Evolutionary conservation across 2,888 invertebrate species (phyloP), one percentile per base, ranked within the genome.

Genomic region (Cabera pusaria): DNA sequence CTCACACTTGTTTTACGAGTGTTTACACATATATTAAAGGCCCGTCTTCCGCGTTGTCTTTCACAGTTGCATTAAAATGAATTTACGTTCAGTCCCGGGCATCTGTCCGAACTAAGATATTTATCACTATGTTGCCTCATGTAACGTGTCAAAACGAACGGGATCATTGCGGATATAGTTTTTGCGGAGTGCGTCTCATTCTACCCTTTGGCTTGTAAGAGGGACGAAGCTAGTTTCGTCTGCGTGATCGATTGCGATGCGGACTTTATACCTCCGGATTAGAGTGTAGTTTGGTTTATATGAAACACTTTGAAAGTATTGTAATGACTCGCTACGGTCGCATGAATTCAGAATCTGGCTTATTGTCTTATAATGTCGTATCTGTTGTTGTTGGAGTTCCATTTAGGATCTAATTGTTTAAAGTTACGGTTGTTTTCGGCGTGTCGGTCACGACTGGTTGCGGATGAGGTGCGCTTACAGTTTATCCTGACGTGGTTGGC

Each of bases 261-360:
- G 47, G 59, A 71, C 80, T 76, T 71, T 80, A 81, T 70, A 47
- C 36, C 62, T 24, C 50, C 31, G 69, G 43, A 63, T 62, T 83
- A 85, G 59, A 73, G 83, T 75, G 56, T 60, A 74, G 49, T 76
- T 77, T 75, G 48, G 71, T 66, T 67, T 65, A 67, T 71, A 55
- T 59, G 59, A 53, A 71, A 67, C 64, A 77, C 72, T 78, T 80
- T 77, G 72, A 75, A 77, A 78, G 76, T 77, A 84, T 84, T 76
- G 76, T 79, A 80, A 82, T 84, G 77, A 72, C 80, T 84, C 70
- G 85, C 77, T 83, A 85, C 84, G 87, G 86, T 87, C 80, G 82
- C 85, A 78, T 86, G 86, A 81, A 72, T 85, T 85, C 76, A 77
- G 67, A 72, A 59, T 62, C 62, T 43, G 52, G 42, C 32, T 57